Base-by-base conservation (phyloP, 2,797 vertebrate genomes). In the Hylomyscus alleni region DNA sequence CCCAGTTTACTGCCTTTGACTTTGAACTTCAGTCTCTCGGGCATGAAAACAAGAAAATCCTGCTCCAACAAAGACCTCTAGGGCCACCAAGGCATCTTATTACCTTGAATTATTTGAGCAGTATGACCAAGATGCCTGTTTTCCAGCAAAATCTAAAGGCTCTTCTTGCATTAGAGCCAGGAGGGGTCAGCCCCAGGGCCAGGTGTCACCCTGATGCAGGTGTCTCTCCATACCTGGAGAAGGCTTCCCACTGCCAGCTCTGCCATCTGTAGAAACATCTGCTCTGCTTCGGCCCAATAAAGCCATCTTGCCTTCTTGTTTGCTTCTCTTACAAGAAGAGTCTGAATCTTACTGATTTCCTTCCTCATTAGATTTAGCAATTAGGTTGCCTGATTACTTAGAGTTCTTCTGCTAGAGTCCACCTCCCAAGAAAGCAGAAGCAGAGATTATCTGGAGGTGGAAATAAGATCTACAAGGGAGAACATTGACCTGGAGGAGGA, bases 311-410 rank as follows among this genome's bases (percentile, higher is more conserved):
- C 83, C 65, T 89, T 60, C 52, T 91, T 84, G 69, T 80, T 85
- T 56, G 67, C 85, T 95, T 95, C 56, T 89, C 77, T 89, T 76
- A 44, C 69, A 47, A 17, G 91, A 94, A 88, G 75, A 37, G n/a
- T 89, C 96, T 91, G 95, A 93, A 96, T 97, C 73, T 80, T 92
- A 90, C 95, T 80, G 44, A 83, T 96, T 95, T 96, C 80, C 90
- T 94, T 77, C 72, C 87, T 95, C 94, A 96, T 94, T 94, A 95
- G 93, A 96, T 93, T 84, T 93, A 94, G 82, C 80, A 82, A 44
- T 97, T 88, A 82, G 92, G 67, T 15, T 95, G 75, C 78, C 93
- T 11, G 11, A 84, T 81, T 93, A 91, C 72, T 78, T 40, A 84
- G 80, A 52, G 73, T 91, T 95, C 90, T 86, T 81, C 90, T 60